These are phyloP conservation scores for Centropyge bicolor DNA, from an alignment of 2,797 vertebrate genomes.

Conservation along the genomic window DNA sequence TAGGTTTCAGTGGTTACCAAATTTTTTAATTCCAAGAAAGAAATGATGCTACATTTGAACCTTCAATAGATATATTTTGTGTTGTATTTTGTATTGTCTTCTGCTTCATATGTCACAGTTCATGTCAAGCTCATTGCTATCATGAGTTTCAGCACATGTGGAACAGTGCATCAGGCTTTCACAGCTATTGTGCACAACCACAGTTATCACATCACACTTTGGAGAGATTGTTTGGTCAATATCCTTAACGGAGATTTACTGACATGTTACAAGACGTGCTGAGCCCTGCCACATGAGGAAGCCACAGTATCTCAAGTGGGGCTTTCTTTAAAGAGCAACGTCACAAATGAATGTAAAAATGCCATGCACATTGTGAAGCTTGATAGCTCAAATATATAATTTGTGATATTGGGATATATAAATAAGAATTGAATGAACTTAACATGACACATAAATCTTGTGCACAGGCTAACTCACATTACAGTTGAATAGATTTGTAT, in stretches of 20 bases:
- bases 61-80: neutral
- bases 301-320: constrained; percentile 1
- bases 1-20: neutral
- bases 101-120: neutral
- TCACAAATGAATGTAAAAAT: no score
- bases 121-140: neutral
- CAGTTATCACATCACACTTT: neutral
- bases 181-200: neutral
- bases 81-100: neutral
- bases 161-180: neutral
- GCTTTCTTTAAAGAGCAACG: no score
- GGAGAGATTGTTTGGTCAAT: no score
- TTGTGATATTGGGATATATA: no score
- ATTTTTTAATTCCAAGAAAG: neutral
- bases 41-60: neutral
- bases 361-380: no score
- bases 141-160: neutral
- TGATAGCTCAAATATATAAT: no score
- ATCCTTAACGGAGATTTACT: neutral
- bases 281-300: neutral
- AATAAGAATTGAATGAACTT: no score
- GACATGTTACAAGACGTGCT: neutral
- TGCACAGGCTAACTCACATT: no score
- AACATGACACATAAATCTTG: no score
- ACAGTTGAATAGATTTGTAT: no score